Conservation (phyloP, 2,888 invertebrate genomes). For the Chirona hameri region DNA sequence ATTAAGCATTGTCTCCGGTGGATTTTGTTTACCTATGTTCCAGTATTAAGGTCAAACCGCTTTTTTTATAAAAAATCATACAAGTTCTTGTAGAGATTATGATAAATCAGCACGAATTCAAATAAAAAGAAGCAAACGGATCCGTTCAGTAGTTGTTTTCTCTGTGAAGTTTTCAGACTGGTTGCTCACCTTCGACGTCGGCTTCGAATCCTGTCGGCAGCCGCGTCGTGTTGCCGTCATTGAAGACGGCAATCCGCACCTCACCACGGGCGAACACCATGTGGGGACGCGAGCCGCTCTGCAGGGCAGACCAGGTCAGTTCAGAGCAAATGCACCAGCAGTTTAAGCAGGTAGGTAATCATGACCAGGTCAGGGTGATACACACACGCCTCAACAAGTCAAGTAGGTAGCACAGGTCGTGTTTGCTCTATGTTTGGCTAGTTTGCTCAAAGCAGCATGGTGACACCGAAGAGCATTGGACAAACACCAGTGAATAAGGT, state of each 20-base stretch:
- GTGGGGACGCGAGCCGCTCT: constrained; percentile 41
- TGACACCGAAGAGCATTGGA: too few relatives aligned
- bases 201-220: constrained; percentile 42
- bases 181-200: constrained; percentile 40
- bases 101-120: too few relatives aligned
- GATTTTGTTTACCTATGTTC: too few relatives aligned
- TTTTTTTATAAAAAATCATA: too few relatives aligned
- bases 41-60: too few relatives aligned
- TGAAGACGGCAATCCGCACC: constrained; percentile 40
- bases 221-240: constrained; percentile 38
- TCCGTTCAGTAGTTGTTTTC: too few relatives aligned
- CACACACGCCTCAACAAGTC: neutral
- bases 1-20: too few relatives aligned
- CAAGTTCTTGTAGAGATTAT: too few relatives aligned
- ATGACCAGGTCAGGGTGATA: neutral
- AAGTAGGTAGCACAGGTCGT: neutral
- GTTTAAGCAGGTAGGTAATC: neutral
- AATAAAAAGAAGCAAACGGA: too few relatives aligned
- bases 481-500: too few relatives aligned
- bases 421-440: neutral
- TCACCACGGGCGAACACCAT: constrained; percentile 42
- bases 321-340: neutral
- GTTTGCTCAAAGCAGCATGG: neutral
- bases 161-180: too few relatives aligned
- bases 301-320: neutral